phyloP scores from a whole-genome alignment of 2,797 vertebrate species.

The Pampus argenteus region DNA sequence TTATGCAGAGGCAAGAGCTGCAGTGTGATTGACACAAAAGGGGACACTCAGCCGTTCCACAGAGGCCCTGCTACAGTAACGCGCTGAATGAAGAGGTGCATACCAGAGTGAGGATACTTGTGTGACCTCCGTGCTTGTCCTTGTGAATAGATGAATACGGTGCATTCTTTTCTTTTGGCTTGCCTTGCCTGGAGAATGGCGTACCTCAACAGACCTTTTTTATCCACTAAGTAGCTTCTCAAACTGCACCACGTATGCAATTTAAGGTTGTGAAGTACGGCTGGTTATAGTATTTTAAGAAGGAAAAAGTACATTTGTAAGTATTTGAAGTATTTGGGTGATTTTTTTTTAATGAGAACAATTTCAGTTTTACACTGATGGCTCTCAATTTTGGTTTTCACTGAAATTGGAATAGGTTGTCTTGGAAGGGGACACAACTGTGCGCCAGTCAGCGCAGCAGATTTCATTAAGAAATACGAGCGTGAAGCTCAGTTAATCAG shows the following conservation, averaged over 20 bases:
- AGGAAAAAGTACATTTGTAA: too few relatives aligned
- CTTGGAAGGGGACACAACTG: not conserved
- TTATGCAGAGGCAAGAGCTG: not conserved
- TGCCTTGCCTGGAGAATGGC: slow-evolving; percentile 12
- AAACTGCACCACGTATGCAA: not conserved
- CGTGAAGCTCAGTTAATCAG: slow-evolving; percentile 11
- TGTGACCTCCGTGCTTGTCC: slow-evolving; percentile 45
- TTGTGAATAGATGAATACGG: slow-evolving; percentile 53
- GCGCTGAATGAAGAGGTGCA: slow-evolving; percentile 30
- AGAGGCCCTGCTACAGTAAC: slow-evolving; percentile 17
- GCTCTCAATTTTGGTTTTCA: slow-evolving; percentile 11
- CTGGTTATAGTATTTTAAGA: not conserved
- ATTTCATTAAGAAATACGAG: slow-evolving; percentile 37
- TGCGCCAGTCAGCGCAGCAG: not conserved
- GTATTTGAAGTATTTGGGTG: too few relatives aligned
- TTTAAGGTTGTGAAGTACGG: not conserved
- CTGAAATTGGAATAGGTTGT: not conserved
- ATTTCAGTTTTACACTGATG: not conserved
- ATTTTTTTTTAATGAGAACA: slow-evolving; percentile 14
- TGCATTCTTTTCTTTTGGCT: slow-evolving; percentile 30
- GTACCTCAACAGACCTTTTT: slow-evolving; percentile 21
- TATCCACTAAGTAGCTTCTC: not conserved
- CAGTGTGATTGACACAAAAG: not conserved
- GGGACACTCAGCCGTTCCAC: slow-evolving; percentile 5
- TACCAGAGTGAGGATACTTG: slow-evolving; percentile 35